Percentiles rank a stretch among this genome's conserved stretches.
Conservation (phyloP, 2,113 vertebrate species). For the Sylvia atricapilla region DNA sequence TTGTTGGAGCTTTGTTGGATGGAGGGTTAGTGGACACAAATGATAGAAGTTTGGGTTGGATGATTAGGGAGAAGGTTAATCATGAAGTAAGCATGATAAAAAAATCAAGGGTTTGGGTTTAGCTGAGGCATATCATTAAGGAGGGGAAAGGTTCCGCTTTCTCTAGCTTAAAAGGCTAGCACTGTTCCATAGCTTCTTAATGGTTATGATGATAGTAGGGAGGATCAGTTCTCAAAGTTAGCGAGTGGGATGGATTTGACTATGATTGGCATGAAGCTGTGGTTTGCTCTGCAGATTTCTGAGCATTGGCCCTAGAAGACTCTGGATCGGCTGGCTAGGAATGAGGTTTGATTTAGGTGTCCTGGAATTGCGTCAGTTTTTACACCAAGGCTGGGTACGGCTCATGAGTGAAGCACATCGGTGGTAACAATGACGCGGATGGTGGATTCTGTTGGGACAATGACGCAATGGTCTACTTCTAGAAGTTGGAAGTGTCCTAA, state of each 20-base stretch:
- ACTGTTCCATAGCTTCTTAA: neutral
- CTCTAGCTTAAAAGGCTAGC: neutral
- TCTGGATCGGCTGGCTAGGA: fast-evolving
- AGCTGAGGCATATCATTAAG: neutral
- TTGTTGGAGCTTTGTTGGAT: fast-evolving
- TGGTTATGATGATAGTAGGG: fast-evolving
- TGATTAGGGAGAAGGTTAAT: neutral
- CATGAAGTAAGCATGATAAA: neutral
- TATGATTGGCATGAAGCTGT: neutral
- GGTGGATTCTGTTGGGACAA: fast-evolving
- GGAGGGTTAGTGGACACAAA: fast-evolving
- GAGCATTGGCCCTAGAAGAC: neutral
- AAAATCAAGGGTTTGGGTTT: neutral
- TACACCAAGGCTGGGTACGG: fast-evolving
- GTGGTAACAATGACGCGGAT: neutral
- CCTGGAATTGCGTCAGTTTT: neutral
- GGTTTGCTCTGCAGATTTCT: neutral
- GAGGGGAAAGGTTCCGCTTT: fast-evolving
- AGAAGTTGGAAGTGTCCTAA: neutral
- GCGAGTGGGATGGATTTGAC: fast-evolving
- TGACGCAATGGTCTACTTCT: neutral
- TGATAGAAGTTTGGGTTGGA: fast-evolving
- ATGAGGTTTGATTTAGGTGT: neutral
- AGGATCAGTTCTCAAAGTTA: neutral
- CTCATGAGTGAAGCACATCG: neutral